Evolutionary conservation across 2,888 invertebrate species (phyloP), one percentile per base, ranked within the genome.

Genomic region (Drosophila mimetica): DNA sequence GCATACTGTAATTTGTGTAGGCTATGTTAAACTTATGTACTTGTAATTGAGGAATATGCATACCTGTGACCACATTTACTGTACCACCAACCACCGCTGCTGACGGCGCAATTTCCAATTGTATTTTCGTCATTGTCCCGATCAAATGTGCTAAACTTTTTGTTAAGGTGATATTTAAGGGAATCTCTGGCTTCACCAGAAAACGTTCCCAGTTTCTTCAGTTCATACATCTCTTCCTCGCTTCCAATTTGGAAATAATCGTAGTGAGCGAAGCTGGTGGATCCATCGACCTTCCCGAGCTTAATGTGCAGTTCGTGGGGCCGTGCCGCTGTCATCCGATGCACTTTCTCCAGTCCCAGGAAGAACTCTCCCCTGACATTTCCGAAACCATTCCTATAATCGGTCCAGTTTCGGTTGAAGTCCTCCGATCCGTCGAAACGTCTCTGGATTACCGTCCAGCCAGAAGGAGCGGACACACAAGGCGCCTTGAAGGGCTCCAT

Each of bases 321-420:
- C 28, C 5, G 39, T 11, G 37, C 16, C 2, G 11, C 14, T n/a
- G 58, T 59, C 42, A 59, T 32, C 2, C 20, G 5, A 25, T 52
- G 32, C n/a, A 59, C 3, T 25, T 42, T 59, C 9, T 59, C 42
- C 16, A 59, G 32, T 1, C 58, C 58, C 2, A 59, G 16, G 7
- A 41, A 52, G 4, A 59, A 59, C n/a, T 59, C 52, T 16, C 52
- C 25, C 9, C n/a, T 25, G 0, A 59, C 22, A 9, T 52, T 9
- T 1, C 59, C 59, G 9, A 59, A 59, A 2, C 52, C 58, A 20
- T 42, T 3, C 14, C 18, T 42, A 18, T 59, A 59, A 3, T 52
- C 13, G 0, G 0, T 13, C 58, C 58, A 59, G 39, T n/a, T 59
- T 30, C 52, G 30, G 25, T 20, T 4, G 11, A 63, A 63, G 13